Conservation (phyloP, 2,797 vertebrate species). For the Naso thynnoides region DNA sequence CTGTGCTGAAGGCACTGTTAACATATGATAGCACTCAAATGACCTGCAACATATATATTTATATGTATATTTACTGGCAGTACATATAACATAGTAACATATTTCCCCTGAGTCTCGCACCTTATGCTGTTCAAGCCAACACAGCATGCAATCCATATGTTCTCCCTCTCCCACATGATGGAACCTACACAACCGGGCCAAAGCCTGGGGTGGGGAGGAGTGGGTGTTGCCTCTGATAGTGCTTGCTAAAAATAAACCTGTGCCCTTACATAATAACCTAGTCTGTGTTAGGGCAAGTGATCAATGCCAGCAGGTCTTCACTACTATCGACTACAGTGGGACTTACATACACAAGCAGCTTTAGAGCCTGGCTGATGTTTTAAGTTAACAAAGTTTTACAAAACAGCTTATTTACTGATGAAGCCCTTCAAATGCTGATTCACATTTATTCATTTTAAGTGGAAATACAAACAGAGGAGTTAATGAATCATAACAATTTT, state of each 20-base stretch:
- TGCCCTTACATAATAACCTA: conserved; percentile 65
- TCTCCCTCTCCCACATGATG: conserved; percentile 32
- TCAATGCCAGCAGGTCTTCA: conserved; percentile 58
- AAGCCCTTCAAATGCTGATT: not conserved
- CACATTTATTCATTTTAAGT: not conserved
- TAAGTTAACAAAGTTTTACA: conserved; percentile 15
- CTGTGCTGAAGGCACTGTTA: not conserved
- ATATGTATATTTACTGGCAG: not conserved
- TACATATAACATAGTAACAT: not conserved
- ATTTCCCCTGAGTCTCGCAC: conserved; percentile 19
- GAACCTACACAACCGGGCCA: conserved; percentile 34
- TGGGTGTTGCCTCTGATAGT: conserved; percentile 56
- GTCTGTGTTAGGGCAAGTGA: conserved; percentile 48
- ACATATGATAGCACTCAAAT: not conserved
- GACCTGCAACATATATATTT: too few relatives aligned
- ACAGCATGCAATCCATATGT: conserved; percentile 51
- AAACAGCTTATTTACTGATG: not conserved
- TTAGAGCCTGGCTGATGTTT: conserved; percentile 17
- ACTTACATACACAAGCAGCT: conserved; percentile 14
- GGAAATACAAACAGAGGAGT: not conserved
- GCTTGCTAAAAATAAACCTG: conserved; percentile 72
- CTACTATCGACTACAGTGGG: conserved; percentile 40
- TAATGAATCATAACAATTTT: not conserved
- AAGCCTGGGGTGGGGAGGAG: conserved; percentile 39
- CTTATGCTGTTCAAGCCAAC: not conserved